A percentile compares a stretch with the other conserved stretches of the same genome.
Conservation (phyloP, 2,113 vertebrate species). For the Stictonetta naevosa region DNA sequence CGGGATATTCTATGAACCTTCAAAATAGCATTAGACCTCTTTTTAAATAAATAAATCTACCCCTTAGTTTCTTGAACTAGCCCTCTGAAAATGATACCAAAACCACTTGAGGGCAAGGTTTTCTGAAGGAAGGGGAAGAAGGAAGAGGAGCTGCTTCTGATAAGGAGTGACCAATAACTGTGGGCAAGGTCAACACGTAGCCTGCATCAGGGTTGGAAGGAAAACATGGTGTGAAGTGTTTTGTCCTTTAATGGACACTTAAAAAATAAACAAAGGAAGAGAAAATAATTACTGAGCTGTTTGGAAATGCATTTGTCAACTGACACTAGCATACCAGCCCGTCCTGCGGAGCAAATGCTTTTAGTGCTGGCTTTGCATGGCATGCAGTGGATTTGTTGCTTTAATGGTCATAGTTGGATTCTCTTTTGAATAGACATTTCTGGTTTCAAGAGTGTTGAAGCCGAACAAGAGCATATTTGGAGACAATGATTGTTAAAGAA, state of each 20-base stretch:
- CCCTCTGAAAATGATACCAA: conserved; percentile 4
- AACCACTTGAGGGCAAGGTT: not conserved
- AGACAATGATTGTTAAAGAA: conserved; percentile 4
- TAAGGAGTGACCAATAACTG: not conserved
- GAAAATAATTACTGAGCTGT: not conserved
- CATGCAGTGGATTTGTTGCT: not conserved
- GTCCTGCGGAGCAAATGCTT: not conserved
- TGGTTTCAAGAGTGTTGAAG: not conserved
- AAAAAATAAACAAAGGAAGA: not conserved
- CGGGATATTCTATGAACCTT: not conserved
- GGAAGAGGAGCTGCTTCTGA: not conserved
- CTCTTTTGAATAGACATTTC: not conserved
- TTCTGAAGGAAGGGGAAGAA: not conserved
- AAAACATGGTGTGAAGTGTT: not conserved
- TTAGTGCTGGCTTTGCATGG: not conserved
- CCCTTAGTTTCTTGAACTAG: conserved; percentile 5
- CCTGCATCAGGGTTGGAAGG: not conserved
- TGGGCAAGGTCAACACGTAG: not conserved
- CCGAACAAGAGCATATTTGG: not conserved
- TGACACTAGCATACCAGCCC: not conserved
- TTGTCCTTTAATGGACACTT: not conserved
- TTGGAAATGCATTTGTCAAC: not conserved
- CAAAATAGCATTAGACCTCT: not conserved
- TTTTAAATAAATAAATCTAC: not conserved
- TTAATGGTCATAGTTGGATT: not conserved